Evolutionary conservation across 2,888 invertebrate species (phyloP).

Genomic region (Oscheius sp.): DNA sequence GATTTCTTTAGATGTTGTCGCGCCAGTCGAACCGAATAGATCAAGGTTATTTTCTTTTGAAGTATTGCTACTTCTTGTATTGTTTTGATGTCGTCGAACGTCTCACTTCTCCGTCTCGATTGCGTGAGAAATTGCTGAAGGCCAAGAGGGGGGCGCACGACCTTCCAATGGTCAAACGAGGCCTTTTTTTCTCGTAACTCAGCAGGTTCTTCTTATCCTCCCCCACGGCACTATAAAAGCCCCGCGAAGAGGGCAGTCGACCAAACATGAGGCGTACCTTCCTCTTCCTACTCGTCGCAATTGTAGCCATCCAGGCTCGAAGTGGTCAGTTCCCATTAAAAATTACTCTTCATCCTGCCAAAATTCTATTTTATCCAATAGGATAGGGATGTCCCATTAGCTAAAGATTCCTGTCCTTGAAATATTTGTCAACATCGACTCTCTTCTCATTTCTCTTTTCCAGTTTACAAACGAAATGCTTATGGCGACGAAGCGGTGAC

Average conservation of each 20-base stretch:
- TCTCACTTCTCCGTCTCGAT: conserved; percentile 1
- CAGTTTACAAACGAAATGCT: conserved; percentile 52
- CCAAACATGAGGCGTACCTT: conserved; percentile 13
- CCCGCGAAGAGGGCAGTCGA: conserved; percentile 11
- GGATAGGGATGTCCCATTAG: too few relatives aligned
- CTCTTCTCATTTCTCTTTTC: conserved; percentile 13
- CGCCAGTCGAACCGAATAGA: too few relatives aligned
- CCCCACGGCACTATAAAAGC: conserved; percentile 23
- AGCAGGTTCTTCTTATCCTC: conserved; percentile 36
- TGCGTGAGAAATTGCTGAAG: conserved; percentile 12
- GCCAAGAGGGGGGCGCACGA: conserved; percentile 28
- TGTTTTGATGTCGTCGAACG: conserved; percentile 6
- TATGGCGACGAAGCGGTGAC: conserved; percentile 54
- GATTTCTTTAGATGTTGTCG: too few relatives aligned
- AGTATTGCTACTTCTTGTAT: neutral
- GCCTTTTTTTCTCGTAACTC: conserved; percentile 31
- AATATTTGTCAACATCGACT: neutral
- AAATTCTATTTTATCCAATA: too few relatives aligned
- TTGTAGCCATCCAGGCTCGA: neutral
- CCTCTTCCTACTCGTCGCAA: neutral
- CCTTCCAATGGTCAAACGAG: conserved; percentile 37
- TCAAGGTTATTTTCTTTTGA: too few relatives aligned
- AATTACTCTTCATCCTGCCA: neutral
- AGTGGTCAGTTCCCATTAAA: conserved; percentile 7
- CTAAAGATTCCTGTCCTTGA: neutral